Conservation (phyloP, 2,113 vertebrate species). For the Ancistrus triradiatus region DNA sequence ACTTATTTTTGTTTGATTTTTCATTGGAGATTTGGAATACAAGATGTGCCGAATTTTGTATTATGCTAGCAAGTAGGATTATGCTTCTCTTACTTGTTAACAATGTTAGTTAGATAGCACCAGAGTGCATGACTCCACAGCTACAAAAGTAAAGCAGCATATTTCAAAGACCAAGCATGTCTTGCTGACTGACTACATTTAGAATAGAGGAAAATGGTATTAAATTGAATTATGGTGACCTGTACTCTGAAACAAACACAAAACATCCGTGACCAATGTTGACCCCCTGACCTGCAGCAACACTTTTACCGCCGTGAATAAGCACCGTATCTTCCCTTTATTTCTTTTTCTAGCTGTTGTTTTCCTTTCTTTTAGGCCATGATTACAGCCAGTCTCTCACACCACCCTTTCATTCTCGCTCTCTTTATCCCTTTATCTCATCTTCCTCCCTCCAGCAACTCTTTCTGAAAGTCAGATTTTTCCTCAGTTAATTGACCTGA, state of each 20-base stretch:
- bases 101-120: too few relatives aligned
- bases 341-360: constrained; percentile 46
- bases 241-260: too few relatives aligned
- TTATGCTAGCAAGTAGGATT: too few relatives aligned
- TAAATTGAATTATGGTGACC: too few relatives aligned
- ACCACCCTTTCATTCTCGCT: constrained; percentile 22
- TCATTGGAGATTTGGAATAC: too few relatives aligned
- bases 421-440: constrained; percentile 40
- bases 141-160: too few relatives aligned
- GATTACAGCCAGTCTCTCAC: constrained; percentile 51
- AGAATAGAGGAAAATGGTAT: too few relatives aligned
- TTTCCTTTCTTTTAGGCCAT: constrained; percentile 57
- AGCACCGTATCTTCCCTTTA: constrained; percentile 56
- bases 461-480: constrained; percentile 48
- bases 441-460: constrained; percentile 5
- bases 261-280: constrained; percentile 38
- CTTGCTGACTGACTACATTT: too few relatives aligned
- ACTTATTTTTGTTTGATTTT: neutral
- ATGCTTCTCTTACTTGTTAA: too few relatives aligned
- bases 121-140: too few relatives aligned
- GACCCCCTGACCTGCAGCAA: constrained; percentile 42
- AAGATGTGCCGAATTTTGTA: too few relatives aligned
- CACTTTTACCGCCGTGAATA: constrained; percentile 42
- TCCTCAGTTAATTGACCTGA: constrained; percentile 57
- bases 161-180: too few relatives aligned